These are phyloP conservation scores for Gephyroberyx darwinii DNA, from an alignment of 2,797 vertebrate species.

Conservation along the genomic window DNA sequence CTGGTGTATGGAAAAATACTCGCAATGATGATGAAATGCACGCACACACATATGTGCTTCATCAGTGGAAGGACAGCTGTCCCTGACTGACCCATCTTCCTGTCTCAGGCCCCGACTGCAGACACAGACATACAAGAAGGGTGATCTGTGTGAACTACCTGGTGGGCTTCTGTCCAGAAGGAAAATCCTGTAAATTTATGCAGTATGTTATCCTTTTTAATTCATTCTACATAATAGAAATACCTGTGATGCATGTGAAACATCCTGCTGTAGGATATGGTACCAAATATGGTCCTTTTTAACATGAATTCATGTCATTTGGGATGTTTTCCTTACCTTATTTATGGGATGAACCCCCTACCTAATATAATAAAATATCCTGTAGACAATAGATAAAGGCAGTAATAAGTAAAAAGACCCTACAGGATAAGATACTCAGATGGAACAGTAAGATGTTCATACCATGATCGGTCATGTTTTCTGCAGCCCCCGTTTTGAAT, in stretches of 20 bases:
- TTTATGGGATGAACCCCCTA: not conserved
- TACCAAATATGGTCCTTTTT: not conserved
- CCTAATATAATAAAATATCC: not conserved
- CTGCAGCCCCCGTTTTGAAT: slow-evolving; percentile 94
- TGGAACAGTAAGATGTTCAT: slow-evolving; percentile 30
- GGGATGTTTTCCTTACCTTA: not conserved
- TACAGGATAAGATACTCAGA: not conserved
- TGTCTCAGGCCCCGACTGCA: slow-evolving; percentile 92
- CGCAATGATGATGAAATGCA: not conserved
- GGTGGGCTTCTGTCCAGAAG: slow-evolving; percentile 97
- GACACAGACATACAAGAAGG: slow-evolving; percentile 95
- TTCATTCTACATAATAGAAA: slow-evolving; percentile 1
- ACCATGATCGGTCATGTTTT: not conserved
- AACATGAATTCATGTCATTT: not conserved
- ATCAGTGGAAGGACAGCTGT: not conserved
- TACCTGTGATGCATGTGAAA: not conserved
- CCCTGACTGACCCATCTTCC: not conserved
- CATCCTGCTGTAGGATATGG: not conserved
- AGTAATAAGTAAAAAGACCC: not conserved
- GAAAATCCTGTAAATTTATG: slow-evolving; percentile 99
- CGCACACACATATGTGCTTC: not conserved
- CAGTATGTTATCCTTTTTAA: slow-evolving; percentile 87
- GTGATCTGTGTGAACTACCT: slow-evolving; percentile 99
- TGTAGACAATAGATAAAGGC: not conserved
- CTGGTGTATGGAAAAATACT: not conserved